phyloP scores from a whole-genome alignment of 2,888 invertebrate species.

The Andrena marginata region DNA sequence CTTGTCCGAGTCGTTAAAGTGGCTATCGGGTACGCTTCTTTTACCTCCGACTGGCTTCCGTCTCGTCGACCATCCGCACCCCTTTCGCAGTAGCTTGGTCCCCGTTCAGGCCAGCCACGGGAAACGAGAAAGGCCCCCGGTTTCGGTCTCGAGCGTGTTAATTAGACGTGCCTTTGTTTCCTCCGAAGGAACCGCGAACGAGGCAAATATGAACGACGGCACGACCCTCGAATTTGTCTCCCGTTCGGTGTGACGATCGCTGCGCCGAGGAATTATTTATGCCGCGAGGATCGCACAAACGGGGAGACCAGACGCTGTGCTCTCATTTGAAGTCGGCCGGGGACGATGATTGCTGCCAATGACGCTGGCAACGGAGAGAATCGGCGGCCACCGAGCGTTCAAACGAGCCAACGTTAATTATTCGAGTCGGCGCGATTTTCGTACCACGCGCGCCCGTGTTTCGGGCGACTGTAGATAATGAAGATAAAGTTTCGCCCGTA shows the following conservation, averaged over 20 bases:
- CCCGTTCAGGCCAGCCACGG: slow-evolving; percentile 69
- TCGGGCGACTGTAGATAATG: slow-evolving; percentile 23
- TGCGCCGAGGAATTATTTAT: slow-evolving; percentile 55
- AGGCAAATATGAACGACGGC: slow-evolving; percentile 79
- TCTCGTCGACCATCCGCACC: slow-evolving; percentile 48
- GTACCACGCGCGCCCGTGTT: background rate
- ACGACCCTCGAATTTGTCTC: slow-evolving; percentile 64
- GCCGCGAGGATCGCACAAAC: slow-evolving; percentile 34
- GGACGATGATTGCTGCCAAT: background rate
- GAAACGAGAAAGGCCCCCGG: slow-evolving; percentile 69
- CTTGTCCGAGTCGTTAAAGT: slow-evolving; percentile 76
- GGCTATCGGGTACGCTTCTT: slow-evolving; percentile 68
- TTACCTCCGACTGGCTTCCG: slow-evolving; percentile 47
- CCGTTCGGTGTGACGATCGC: slow-evolving; percentile 35
- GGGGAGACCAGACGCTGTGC: background rate
- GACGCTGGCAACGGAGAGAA: background rate
- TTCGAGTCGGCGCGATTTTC: slow-evolving; percentile 4
- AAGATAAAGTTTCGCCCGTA: slow-evolving; percentile 43
- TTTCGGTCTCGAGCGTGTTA: slow-evolving; percentile 81
- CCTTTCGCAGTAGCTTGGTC: slow-evolving; percentile 52
- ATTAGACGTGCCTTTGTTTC: slow-evolving; percentile 83
- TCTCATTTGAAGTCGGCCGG: background rate
- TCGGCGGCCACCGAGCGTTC: background rate
- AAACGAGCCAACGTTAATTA: background rate
- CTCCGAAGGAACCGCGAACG: slow-evolving; percentile 75